A percentile compares a stretch with the other conserved stretches of the same genome.
These are phyloP conservation scores for Aplocera efformata DNA, from an alignment of 2,888 invertebrate genomes.

Conservation along the genomic window DNA sequence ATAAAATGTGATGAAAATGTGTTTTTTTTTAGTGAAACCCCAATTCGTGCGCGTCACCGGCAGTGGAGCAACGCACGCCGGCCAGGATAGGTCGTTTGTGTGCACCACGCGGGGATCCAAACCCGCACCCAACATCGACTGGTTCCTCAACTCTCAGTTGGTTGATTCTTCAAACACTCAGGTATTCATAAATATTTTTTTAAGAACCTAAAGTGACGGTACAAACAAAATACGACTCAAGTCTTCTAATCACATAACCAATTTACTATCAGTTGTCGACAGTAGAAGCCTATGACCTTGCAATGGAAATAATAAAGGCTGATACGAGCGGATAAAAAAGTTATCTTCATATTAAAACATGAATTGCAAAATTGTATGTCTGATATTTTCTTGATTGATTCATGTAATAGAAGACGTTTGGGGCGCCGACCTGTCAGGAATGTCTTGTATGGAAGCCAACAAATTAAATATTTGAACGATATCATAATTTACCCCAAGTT, in stretches of 20 bases:
- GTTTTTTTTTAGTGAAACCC: slow-evolving; percentile 84
- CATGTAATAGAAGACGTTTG: slow-evolving; percentile 7
- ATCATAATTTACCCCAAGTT: slow-evolving; percentile 15
- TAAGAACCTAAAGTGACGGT: too few relatives aligned
- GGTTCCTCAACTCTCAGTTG: slow-evolving; percentile 84
- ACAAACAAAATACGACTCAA: too few relatives aligned
- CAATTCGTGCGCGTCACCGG: slow-evolving; percentile 86
- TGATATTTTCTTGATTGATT: slow-evolving; percentile 4
- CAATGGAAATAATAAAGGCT: too few relatives aligned
- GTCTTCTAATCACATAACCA: too few relatives aligned
- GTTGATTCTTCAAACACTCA: slow-evolving; percentile 69
- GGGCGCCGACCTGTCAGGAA: slow-evolving; percentile 4
- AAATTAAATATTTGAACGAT: slow-evolving; percentile 17
- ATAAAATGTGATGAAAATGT: background rate
- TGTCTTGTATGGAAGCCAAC: slow-evolving; percentile 4
- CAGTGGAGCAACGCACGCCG: slow-evolving; percentile 86
- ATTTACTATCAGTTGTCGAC: too few relatives aligned
- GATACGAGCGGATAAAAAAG: too few relatives aligned
- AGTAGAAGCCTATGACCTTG: too few relatives aligned
- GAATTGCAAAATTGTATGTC: too few relatives aligned
- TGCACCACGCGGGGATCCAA: slow-evolving; percentile 92
- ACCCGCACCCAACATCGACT: slow-evolving; percentile 90
- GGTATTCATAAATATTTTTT: slow-evolving; percentile 34
- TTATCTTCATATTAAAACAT: too few relatives aligned
- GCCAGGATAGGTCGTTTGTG: slow-evolving; percentile 85